Evolutionary conservation across 2,113 vertebrate species (phyloP).

Genomic region (Irena cyanogastra): DNA sequence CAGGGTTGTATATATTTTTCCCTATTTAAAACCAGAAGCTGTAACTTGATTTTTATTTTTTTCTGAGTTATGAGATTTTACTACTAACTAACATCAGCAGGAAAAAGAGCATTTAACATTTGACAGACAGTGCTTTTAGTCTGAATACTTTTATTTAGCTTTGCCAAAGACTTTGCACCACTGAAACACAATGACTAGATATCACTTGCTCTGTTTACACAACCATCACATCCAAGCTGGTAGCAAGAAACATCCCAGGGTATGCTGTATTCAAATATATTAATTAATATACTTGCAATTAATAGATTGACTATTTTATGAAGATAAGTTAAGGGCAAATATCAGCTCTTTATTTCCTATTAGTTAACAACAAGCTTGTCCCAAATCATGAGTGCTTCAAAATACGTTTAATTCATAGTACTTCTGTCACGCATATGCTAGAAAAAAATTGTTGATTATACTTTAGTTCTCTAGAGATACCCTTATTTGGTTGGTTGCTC

Average conservation of each 20-base stretch:
- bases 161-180: neutral
- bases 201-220: neutral
- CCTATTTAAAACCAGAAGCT: neutral
- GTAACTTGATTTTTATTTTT: neutral
- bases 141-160: neutral
- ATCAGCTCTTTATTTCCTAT: neutral
- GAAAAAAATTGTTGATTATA: neutral
- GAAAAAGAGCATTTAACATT: neutral
- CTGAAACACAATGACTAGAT: neutral
- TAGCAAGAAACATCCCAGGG: neutral
- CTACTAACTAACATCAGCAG: neutral
- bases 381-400: neutral
- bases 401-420: neutral
- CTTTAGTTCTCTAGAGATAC: neutral
- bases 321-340: neutral
- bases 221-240: neutral
- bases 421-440: neutral
- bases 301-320: neutral
- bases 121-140: neutral
- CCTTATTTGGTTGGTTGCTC: neutral
- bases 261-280: neutral
- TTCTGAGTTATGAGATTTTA: neutral
- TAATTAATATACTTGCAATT: neutral
- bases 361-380: neutral
- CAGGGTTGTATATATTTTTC: neutral